Conservation (phyloP, 64 coral and sea anemone species). For the Porites australiensis region DNA sequence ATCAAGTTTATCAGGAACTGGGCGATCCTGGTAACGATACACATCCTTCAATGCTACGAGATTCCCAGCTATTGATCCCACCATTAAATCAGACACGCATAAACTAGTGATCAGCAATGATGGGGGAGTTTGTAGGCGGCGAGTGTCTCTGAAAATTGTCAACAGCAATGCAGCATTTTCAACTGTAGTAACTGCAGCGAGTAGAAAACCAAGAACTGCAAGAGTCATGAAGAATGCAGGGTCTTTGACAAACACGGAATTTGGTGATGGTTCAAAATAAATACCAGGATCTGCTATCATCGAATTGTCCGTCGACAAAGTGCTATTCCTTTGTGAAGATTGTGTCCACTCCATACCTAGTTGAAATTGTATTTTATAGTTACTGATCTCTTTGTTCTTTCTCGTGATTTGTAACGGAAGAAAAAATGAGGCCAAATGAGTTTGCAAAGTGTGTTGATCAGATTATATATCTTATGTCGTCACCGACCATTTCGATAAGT, state of each 20-base stretch:
- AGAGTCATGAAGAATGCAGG: background rate
- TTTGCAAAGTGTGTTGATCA: no score
- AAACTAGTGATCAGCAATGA: conserved; percentile 23
- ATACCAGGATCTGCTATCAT: background rate
- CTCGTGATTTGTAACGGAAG: no score
- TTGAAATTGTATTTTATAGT: no score
- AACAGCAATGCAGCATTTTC: conserved; percentile 7
- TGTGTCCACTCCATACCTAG: background rate
- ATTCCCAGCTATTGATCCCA: background rate
- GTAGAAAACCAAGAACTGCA: background rate
- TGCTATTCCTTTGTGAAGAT: no score
- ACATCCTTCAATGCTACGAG: conserved; percentile 36
- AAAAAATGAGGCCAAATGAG: no score
- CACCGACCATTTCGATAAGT: no score
- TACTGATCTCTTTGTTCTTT: no score
- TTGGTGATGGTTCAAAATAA: background rate
- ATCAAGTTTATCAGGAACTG: background rate
- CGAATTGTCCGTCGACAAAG: background rate
- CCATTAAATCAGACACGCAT: conserved; percentile 19
- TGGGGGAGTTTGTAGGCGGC: conserved; percentile 23
- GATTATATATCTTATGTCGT: no score
- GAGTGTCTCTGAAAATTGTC: conserved; percentile 33
- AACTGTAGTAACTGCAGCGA: background rate
- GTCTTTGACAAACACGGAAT: background rate
- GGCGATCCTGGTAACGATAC: background rate